Conservation (phyloP, 2,888 invertebrate species). For the Epinotia bilunana region DNA sequence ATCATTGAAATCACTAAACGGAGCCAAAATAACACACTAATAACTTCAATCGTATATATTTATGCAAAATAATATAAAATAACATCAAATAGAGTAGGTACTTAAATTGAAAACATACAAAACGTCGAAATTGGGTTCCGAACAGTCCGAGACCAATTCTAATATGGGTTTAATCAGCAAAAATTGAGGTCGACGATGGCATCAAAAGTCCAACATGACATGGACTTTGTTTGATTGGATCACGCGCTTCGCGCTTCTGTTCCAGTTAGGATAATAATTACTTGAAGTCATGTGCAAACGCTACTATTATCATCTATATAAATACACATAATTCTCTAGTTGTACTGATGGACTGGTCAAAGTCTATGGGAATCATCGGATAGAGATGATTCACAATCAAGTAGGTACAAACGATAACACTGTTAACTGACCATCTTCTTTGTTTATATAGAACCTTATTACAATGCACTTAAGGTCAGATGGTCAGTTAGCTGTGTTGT, state of each 20-base stretch:
- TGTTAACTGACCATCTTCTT: too few relatives aligned
- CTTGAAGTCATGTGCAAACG: conserved; percentile 2
- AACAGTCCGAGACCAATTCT: too few relatives aligned
- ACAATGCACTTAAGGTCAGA: too few relatives aligned
- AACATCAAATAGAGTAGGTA: neutral
- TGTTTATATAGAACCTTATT: too few relatives aligned
- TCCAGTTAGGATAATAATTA: neutral
- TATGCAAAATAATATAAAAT: conserved; percentile 6
- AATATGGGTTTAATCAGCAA: neutral
- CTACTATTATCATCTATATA: neutral
- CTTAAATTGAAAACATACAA: neutral
- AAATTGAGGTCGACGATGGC: neutral
- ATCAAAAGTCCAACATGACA: conserved; percentile 1
- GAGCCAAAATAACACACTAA: neutral
- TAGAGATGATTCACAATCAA: neutral
- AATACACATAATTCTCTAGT: neutral
- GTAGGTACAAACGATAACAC: too few relatives aligned
- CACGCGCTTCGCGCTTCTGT: conserved; percentile 23
- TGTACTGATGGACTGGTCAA: neutral
- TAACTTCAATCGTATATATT: neutral
- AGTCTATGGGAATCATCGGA: neutral
- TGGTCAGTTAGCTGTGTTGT: too few relatives aligned
- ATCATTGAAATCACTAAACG: neutral
- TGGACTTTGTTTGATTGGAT: conserved; percentile 29
- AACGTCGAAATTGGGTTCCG: neutral